Conservation (phyloP, 2,113 vertebrate species). For the Phodopus roborovskii region DNA sequence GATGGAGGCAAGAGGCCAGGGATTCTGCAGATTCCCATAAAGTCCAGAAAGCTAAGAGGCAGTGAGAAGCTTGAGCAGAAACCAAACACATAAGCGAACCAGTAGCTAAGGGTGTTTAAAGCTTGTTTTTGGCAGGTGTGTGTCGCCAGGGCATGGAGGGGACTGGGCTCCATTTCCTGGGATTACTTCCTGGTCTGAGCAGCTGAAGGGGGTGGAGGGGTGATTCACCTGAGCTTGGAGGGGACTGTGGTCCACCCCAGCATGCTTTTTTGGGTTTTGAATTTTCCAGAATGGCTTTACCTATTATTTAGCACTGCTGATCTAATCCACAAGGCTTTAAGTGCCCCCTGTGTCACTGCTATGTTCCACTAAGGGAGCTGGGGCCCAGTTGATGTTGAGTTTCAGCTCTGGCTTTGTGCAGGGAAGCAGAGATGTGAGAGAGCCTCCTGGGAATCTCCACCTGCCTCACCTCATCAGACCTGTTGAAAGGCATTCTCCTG, state of each 20-base stretch:
- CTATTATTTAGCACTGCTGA: neutral
- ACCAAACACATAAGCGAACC: neutral
- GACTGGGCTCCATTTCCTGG: neutral
- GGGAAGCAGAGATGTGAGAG: neutral
- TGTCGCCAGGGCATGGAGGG: neutral
- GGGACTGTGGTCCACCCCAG: neutral
- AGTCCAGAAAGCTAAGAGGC: neutral
- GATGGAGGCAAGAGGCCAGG: neutral
- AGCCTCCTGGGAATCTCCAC: neutral
- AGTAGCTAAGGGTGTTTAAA: neutral
- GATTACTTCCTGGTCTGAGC: neutral
- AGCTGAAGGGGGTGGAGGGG: neutral
- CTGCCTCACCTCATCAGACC: neutral
- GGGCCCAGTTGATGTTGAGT: neutral
- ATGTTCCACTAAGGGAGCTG: rapidly evolving
- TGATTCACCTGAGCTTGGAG: no score
- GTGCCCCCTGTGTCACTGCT: rapidly evolving
- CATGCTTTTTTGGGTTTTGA: neutral
- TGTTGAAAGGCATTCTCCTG: neutral
- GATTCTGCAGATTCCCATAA: neutral
- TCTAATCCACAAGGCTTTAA: neutral
- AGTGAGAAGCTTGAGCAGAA: neutral
- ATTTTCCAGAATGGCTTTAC: neutral
- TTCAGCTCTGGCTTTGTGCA: neutral
- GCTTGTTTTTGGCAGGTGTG: neutral